phyloP scores from a whole-genome alignment of 92 coral and sea anemone genomes.

The Desmophyllum pertusum region DNA sequence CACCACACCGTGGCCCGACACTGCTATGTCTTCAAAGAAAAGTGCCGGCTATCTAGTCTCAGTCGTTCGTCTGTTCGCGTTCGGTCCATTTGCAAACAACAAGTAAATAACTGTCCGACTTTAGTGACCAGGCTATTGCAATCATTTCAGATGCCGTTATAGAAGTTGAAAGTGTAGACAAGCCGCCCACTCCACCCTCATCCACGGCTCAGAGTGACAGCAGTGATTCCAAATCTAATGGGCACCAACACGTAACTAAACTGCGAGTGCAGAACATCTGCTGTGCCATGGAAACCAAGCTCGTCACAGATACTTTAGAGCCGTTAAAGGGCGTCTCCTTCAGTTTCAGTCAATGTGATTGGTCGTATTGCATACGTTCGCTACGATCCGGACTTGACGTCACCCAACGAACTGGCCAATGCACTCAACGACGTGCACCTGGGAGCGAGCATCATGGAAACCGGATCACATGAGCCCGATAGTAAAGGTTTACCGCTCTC shows the following conservation, averaged over 20 bases:
- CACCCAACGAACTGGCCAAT: constrained; percentile 74
- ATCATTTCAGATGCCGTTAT: neutral
- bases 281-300: constrained; percentile 86
- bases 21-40: no score
- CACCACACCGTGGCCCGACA: no score
- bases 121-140: constrained; percentile 9
- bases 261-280: constrained; percentile 96
- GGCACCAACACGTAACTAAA: constrained; percentile 66
- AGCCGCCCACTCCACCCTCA: neutral
- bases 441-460: constrained; percentile 95
- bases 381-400: constrained; percentile 84
- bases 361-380: constrained; percentile 93
- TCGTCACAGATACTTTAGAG: constrained; percentile 76
- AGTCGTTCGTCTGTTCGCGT: neutral
- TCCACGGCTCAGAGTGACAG: neutral
- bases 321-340: constrained; percentile 72
- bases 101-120: neutral
- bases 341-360: constrained; percentile 91
- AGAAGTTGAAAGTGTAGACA: neutral
- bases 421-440: constrained; percentile 84
- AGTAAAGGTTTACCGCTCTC: constrained; percentile 52
- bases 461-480: constrained; percentile 68
- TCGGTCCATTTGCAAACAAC: neutral
- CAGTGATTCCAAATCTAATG: neutral
- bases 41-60: no score